Evolutionary conservation across 2,113 vertebrate genomes (phyloP).

Genomic region (Psilopsiagon aurifrons): DNA sequence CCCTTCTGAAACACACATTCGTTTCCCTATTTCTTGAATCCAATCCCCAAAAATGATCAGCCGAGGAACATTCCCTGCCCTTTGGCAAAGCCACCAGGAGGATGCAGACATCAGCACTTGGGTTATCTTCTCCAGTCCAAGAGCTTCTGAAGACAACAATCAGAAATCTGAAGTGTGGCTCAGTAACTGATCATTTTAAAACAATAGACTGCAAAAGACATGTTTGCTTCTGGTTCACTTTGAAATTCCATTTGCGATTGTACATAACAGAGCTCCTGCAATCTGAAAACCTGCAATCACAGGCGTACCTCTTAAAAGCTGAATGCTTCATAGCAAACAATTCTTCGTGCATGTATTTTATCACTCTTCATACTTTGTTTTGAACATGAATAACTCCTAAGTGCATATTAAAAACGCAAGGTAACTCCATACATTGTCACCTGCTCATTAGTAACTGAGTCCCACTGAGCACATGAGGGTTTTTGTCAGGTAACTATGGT

Average conservation of each 20-base stretch:
- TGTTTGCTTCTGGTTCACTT: not conserved
- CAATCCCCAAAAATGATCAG: not conserved
- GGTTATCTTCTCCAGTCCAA: not conserved
- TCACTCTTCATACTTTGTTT: not conserved
- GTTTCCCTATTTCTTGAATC: not conserved
- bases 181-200: not conserved
- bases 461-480: not conserved
- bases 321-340: not conserved
- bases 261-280: not conserved
- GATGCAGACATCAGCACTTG: rapidly evolving
- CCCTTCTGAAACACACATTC: not conserved
- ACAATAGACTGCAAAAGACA: not conserved
- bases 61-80: not conserved
- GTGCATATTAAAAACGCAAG: not conserved
- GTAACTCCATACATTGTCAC: not conserved
- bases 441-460: not conserved
- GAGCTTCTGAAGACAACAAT: not conserved
- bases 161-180: not conserved
- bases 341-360: not conserved
- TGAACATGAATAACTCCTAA: not conserved
- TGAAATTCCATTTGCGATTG: not conserved
- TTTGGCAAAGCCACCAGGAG: not conserved
- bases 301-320: not conserved
- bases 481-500: constrained; percentile 14
- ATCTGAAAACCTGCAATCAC: not conserved